These are phyloP conservation scores for Drosophila infuscata DNA, from an alignment of 2,888 invertebrate species.

Conservation along the genomic window DNA sequence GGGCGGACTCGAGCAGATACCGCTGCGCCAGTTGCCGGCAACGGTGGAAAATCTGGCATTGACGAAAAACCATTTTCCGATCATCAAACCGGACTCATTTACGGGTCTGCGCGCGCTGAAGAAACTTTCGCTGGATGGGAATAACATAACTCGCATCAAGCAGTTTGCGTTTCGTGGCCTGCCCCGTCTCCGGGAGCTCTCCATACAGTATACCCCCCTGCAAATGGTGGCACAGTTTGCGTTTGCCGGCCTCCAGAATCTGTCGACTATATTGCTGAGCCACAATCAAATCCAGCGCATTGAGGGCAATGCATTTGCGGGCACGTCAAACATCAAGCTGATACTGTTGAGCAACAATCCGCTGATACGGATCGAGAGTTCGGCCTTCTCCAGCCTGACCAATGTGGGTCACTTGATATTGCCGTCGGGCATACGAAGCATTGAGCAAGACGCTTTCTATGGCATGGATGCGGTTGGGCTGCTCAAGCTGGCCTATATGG, in stretches of 20 bases:
- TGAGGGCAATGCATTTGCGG: slow-evolving; percentile 93
- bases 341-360: slow-evolving; percentile 95
- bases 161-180: slow-evolving; percentile 95
- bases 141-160: slow-evolving; percentile 93
- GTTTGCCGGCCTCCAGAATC: slow-evolving; percentile 93
- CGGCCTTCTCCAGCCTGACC: slow-evolving; percentile 93
- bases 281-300: slow-evolving; percentile 90
- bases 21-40: slow-evolving; percentile 90
- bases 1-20: slow-evolving; percentile 92
- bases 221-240: slow-evolving; percentile 92
- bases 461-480: slow-evolving; percentile 93
- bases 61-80: slow-evolving; percentile 93
- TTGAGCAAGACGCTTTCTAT: slow-evolving; percentile 93
- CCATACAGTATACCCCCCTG: slow-evolving; percentile 94
- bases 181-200: slow-evolving; percentile 90
- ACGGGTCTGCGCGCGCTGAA: slow-evolving; percentile 91
- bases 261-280: slow-evolving; percentile 89
- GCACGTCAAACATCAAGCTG: slow-evolving; percentile 92
- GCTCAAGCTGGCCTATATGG: slow-evolving; percentile 93
- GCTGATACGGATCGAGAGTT: slow-evolving; percentile 91
- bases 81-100: slow-evolving; percentile 93
- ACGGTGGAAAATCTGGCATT: slow-evolving; percentile 94
- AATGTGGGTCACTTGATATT: slow-evolving; percentile 93
- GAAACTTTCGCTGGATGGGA: slow-evolving; percentile 94
- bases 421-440: slow-evolving; percentile 91